Evolutionary conservation across 2,888 invertebrate genomes (phyloP), one percentile per base, ranked within the genome.

Genomic region (Heterodera filipjevi): DNA sequence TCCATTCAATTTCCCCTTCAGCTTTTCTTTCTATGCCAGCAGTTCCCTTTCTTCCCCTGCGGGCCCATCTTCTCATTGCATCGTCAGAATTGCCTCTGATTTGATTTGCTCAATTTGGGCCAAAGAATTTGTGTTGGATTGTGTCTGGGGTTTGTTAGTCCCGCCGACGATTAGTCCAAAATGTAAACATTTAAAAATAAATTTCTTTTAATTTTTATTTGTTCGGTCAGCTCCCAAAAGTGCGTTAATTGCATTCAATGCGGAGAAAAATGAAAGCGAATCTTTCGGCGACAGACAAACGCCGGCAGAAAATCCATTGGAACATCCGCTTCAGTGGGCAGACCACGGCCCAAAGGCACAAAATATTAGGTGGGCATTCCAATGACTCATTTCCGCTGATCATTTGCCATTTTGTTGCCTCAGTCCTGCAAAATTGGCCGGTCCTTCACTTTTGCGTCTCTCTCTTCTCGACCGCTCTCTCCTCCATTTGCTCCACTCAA

Each of bases 21-120:
- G 80, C 22, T 81, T 80, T 30, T 80, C 80, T 19, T 80, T 80
- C 59, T 80, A 81, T 39, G 64, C 78, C 59, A 77, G 53, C 30
- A 27, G n/a, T 59, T 59, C 59, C 6, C 27, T 27, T 12, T 59
- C 59, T 8, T 39, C 46, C 12, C n/a, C 33, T 5, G 19, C 30
- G 16, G 30, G 16, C n/a, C 46, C 66, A 2, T 68, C 39, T 16
- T 44, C 44, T 27, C 27, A 32, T 19, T 39, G 59, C 44, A 5
- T 80, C 22, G 76, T 44, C 22, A 76, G 33, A 27, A 49, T 80
- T 22, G 16, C 80, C 27, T 71, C 80, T 12, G 76, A 80, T 30
- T 70, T 80, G 49, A 64, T 80, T 14, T 77, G 71, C n/a, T 32
- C 71, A n/a, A 53, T 81, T 14, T 80, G 80, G 79, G 27, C 66